Conservation (phyloP, 2,888 invertebrate genomes). For the Ophion obscuratus region DNA sequence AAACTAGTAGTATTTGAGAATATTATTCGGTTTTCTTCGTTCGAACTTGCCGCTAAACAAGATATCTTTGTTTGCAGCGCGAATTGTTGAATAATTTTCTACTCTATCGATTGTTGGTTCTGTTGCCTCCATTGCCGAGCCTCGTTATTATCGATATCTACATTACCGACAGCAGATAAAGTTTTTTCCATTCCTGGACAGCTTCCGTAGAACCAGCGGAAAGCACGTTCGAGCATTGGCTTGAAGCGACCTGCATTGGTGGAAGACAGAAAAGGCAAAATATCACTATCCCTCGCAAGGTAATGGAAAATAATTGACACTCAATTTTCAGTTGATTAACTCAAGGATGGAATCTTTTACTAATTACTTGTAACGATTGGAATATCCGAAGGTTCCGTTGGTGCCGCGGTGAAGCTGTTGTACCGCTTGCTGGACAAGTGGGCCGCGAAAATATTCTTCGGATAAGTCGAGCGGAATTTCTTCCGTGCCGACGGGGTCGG, state of each 20-base stretch:
- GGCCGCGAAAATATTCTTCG: conserved; percentile 8
- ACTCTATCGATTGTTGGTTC: neutral
- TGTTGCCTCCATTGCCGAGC: neutral
- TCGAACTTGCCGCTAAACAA: neutral
- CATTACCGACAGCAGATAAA: conserved; percentile 69
- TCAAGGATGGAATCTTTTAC: too few relatives aligned
- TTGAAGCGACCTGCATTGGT: conserved; percentile 70
- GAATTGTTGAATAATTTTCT: neutral
- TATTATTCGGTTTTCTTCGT: too few relatives aligned
- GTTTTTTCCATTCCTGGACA: conserved; percentile 69
- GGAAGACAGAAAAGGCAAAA: too few relatives aligned
- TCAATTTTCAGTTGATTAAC: too few relatives aligned
- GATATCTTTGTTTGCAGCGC: neutral
- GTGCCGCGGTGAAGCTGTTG: conserved; percentile 10
- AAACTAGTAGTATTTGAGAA: too few relatives aligned
- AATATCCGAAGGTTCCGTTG: conserved; percentile 14
- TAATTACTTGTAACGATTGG: neutral
- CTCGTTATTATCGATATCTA: conserved; percentile 56
- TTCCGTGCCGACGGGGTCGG: conserved; percentile 17
- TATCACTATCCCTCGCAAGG: too few relatives aligned
- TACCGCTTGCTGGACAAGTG: conserved; percentile 24
- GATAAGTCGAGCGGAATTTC: conserved; percentile 16
- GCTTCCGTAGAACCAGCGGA: conserved; percentile 76
- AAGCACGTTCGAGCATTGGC: conserved; percentile 71
- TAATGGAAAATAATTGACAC: too few relatives aligned